Base-by-base conservation (phyloP, 2,888 invertebrate species). In the Antitype chi region DNA sequence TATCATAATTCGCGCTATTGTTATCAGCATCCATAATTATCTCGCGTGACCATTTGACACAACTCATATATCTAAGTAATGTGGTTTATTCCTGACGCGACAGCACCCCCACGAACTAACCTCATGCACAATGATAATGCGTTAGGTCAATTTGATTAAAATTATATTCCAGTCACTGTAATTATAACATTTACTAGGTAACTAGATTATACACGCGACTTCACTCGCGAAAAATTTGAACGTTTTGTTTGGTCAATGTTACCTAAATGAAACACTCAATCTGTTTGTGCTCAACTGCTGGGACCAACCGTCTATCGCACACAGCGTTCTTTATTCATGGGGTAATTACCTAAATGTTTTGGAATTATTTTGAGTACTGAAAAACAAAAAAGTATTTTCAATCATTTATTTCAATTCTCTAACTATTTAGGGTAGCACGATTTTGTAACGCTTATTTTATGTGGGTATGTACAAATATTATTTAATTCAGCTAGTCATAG, bases 81-180 rank as follows among this genome's bases (percentile, higher is more conserved):
- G 84, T 88, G 88, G 85, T 85, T 86, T 85, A 81, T 88, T 88
- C 85, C 89, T 88, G 87, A 87, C 80, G 88, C 85, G 78, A 84
- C 86, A 91, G 88, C 89, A 93, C 96, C 96, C 96, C 96, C 96
- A 96, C 96, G 95, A 92, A 94, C 90, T 92, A 92, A 92, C 91
- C 94, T 93, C 95, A 94, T 96, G 96, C 89, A 84, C 85, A 90
- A 84, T 77, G 94, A 96, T 95, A 95, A 92, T 85, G 78, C 72
- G 82, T 85, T 88, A 90, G 94, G 94, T 94, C 93, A 93, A 87
- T 88, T 80, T 82, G 88, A 90, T 92, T 90, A 89, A 66, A 69
- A 80, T 80, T 69, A 80, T 80, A 79, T 78, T 76, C 49, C 23
- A 78, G 71, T 76, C 43, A 62, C 55, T 67, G 60, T 80, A 71